Evolutionary conservation across 2,113 vertebrate species (phyloP).

Genomic region (Chinchilla lanigera): DNA sequence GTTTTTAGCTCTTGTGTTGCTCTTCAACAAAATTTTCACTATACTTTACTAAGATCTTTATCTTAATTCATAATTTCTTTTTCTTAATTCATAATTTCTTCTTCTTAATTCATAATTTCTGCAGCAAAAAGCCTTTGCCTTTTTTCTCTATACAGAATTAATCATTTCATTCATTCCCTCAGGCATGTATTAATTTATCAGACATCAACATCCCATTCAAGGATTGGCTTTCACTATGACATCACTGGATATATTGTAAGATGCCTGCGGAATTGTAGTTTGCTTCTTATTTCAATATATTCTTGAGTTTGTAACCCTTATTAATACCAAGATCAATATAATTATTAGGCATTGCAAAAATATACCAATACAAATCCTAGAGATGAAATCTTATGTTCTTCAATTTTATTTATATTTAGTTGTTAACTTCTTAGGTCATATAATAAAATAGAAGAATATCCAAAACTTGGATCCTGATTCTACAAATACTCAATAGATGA

Average conservation of each 20-base stretch:
- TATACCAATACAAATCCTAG: background rate
- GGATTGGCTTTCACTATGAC: conserved; percentile 77
- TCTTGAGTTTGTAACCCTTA: conserved; percentile 79
- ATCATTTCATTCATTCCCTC: background rate
- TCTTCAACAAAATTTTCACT: background rate
- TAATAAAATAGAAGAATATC: conserved; percentile 45
- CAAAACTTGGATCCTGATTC: background rate
- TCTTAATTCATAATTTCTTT: conserved; percentile 17
- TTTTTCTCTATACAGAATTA: background rate
- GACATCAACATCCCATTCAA: conserved; percentile 78
- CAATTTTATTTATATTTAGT: conserved; percentile 55
- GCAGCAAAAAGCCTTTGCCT: background rate
- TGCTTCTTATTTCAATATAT: conserved; percentile 70
- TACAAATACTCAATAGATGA: background rate
- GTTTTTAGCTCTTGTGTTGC: background rate
- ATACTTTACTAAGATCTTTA: background rate
- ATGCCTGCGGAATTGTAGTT: conserved; percentile 73
- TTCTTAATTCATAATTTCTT: conserved; percentile 13
- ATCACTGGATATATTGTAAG: conserved; percentile 77
- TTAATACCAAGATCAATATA: conserved; percentile 62
- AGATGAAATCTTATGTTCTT: conserved; percentile 70
- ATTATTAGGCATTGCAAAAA: background rate
- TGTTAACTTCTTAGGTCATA: background rate
- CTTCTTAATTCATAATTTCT: conserved; percentile 16
- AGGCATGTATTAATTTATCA: background rate